phyloP scores from a whole-genome alignment of 2,113 vertebrate genomes.

The Anhinga anhinga region DNA sequence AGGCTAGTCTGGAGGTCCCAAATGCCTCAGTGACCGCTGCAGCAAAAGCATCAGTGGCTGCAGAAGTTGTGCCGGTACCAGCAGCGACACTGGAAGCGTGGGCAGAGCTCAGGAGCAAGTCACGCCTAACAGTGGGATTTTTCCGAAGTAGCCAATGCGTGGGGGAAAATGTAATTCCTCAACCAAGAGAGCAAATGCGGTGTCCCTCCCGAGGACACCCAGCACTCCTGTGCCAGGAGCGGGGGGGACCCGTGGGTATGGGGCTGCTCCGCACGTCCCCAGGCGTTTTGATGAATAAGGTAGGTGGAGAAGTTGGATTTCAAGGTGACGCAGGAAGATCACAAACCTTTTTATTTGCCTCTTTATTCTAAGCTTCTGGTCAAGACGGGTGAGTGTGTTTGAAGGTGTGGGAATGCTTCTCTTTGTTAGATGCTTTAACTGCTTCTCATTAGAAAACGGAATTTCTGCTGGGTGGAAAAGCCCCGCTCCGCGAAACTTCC shows the following conservation, averaged over 20 bases:
- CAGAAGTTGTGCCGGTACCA: background rate
- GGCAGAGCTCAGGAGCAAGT: background rate
- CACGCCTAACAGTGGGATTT: rapidly evolving
- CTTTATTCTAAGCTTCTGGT: background rate
- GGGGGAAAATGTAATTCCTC: background rate
- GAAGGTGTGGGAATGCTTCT: background rate
- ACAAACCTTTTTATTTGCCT: background rate
- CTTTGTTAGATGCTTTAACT: background rate
- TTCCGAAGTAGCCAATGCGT: rapidly evolving
- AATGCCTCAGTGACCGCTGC: background rate
- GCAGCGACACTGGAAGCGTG: background rate
- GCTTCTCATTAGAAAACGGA: background rate
- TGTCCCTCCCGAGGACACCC: background rate
- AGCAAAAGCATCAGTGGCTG: background rate
- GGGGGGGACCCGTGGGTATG: rapidly evolving
- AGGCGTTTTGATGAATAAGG: background rate
- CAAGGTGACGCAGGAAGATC: background rate
- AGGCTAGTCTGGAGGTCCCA: background rate
- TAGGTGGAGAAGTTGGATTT: background rate
- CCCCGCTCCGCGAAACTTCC: background rate
- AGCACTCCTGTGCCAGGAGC: rapidly evolving
- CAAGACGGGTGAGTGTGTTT: background rate
- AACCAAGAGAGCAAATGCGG: background rate
- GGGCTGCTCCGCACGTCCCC: background rate
- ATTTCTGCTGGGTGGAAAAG: background rate